These are phyloP conservation scores for Pedicia rivosa DNA, from an alignment of 2,888 invertebrate genomes.

Conservation along the genomic window DNA sequence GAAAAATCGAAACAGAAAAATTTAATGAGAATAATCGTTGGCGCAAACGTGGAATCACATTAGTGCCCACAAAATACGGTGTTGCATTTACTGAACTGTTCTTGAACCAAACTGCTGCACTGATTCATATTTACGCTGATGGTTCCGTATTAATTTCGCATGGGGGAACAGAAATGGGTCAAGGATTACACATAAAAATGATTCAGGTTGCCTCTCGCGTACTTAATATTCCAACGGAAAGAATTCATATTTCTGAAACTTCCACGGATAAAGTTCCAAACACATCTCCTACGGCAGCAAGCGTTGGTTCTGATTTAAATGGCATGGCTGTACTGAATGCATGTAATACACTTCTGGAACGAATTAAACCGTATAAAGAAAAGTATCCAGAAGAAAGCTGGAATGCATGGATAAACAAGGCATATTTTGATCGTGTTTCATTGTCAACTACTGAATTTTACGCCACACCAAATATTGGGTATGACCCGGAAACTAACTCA, in stretches of 20 bases:
- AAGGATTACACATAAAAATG: conserved; percentile 93
- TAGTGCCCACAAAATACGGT: conserved; percentile 74
- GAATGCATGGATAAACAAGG: conserved; percentile 67
- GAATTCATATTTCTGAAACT: conserved; percentile 70
- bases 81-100: conserved; percentile 62
- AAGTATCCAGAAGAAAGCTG: conserved; percentile 63
- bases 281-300: conserved; percentile 78
- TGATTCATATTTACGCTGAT: conserved; percentile 73
- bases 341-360: conserved; percentile 53
- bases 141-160: conserved; percentile 80
- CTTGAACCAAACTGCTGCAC: conserved; percentile 74
- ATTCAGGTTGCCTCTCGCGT: conserved; percentile 72
- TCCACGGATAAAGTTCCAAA: conserved; percentile 85
- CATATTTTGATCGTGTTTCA: conserved; percentile 61
- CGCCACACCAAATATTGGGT: conserved; percentile 56
- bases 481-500: conserved; percentile 48
- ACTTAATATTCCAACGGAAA: conserved; percentile 49
- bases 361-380: conserved; percentile 58
- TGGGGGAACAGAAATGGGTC: conserved; percentile 95
- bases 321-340: conserved; percentile 82
- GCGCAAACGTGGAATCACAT: conserved; percentile 70
- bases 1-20: conserved; percentile 39
- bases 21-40: conserved; percentile 70
- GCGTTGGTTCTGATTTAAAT: conserved; percentile 76
- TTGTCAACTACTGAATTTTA: conserved; percentile 75